These are phyloP conservation scores for Holocentrus rufus DNA, from an alignment of 2,797 vertebrate species.

Conservation along the genomic window DNA sequence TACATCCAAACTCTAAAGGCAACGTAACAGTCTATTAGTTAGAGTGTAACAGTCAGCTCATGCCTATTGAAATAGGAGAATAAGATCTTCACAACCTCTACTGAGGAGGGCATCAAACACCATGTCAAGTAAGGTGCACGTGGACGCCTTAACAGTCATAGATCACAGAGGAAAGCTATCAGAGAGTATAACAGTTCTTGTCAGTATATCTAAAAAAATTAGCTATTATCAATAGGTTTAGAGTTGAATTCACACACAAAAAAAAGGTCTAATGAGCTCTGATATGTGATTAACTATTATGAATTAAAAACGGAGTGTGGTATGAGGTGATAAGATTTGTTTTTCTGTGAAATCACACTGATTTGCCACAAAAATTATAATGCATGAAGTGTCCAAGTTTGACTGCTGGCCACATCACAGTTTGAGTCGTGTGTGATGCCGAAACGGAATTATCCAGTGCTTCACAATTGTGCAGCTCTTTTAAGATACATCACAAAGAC, in stretches of 20 bases:
- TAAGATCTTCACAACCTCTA: conserved; percentile 54
- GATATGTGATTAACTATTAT: conserved; percentile 21
- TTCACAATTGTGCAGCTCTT: conserved; percentile 73
- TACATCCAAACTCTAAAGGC: conserved; percentile 48
- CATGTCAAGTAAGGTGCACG: conserved; percentile 66
- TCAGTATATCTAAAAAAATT: conserved; percentile 54
- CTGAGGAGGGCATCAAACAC: conserved; percentile 58
- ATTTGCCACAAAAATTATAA: conserved; percentile 44
- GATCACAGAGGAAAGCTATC: conserved; percentile 74
- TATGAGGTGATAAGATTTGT: conserved; percentile 40
- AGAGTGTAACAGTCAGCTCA: conserved; percentile 81
- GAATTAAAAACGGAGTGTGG: conserved; percentile 41
- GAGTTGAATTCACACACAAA: conserved; percentile 40
- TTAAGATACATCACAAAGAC: conserved; percentile 80
- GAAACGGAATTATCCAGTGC: conserved; percentile 62
- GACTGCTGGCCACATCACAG: conserved; percentile 72
- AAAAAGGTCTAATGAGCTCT: conserved; percentile 28
- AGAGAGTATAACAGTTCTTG: conserved; percentile 78
- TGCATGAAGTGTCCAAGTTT: conserved; percentile 61
- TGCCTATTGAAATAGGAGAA: conserved; percentile 60
- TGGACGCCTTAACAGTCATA: conserved; percentile 81
- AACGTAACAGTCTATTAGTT: conserved; percentile 81
- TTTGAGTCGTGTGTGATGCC: conserved; percentile 68
- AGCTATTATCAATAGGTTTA: conserved; percentile 47
- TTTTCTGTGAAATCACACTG: conserved; percentile 57